Percentiles rank a stretch among this genome's conserved stretches.
These are phyloP conservation scores for Lithophane leautieri DNA, from an alignment of 2,888 invertebrate species.

Conservation along the genomic window DNA sequence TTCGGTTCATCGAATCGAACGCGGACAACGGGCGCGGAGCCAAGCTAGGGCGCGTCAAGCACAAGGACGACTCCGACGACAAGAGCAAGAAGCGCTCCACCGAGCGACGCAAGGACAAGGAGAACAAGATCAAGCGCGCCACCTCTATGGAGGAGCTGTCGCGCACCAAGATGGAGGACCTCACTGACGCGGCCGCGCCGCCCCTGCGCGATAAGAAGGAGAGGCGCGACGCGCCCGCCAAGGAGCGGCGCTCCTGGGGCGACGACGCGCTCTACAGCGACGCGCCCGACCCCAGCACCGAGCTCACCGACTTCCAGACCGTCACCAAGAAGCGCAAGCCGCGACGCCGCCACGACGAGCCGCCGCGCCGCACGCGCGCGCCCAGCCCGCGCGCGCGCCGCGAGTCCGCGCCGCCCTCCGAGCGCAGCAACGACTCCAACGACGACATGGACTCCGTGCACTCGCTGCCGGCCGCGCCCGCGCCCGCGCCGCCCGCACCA, in stretches of 20 bases:
- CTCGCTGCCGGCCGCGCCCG: slow-evolving; percentile 93
- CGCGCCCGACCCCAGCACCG: slow-evolving; percentile 73
- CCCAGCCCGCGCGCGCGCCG: slow-evolving; percentile 90
- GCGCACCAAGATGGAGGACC: slow-evolving; percentile 93
- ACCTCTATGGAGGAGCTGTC: slow-evolving; percentile 96
- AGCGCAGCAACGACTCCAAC: slow-evolving; percentile 95
- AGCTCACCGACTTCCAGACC: slow-evolving; percentile 94
- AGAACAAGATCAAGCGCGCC: slow-evolving; percentile 91
- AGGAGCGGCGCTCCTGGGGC: slow-evolving; percentile 92
- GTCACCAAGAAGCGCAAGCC: slow-evolving; percentile 95
- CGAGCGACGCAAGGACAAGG: slow-evolving; percentile 85
- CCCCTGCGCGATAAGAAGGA: slow-evolving; percentile 64
- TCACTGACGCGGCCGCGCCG: slow-evolving; percentile 87
- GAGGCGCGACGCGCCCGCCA: slow-evolving; percentile 75
- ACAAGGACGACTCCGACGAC: slow-evolving; percentile 85
- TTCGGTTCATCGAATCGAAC: slow-evolving; percentile 94
- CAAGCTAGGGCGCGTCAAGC: slow-evolving; percentile 82
- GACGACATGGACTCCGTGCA: slow-evolving; percentile 96
- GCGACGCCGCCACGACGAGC: slow-evolving; percentile 92
- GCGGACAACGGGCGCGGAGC: slow-evolving; percentile 81
- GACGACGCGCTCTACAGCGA: slow-evolving; percentile 87
- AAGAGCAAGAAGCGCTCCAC: slow-evolving; percentile 89
- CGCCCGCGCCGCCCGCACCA: slow-evolving; percentile 88
- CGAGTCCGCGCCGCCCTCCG: slow-evolving; percentile 93
- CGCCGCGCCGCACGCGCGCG: slow-evolving; percentile 72